Conservation (phyloP, 1,140 invertebrate genomes). For the Pogonomyrmex barbatus region DNA sequence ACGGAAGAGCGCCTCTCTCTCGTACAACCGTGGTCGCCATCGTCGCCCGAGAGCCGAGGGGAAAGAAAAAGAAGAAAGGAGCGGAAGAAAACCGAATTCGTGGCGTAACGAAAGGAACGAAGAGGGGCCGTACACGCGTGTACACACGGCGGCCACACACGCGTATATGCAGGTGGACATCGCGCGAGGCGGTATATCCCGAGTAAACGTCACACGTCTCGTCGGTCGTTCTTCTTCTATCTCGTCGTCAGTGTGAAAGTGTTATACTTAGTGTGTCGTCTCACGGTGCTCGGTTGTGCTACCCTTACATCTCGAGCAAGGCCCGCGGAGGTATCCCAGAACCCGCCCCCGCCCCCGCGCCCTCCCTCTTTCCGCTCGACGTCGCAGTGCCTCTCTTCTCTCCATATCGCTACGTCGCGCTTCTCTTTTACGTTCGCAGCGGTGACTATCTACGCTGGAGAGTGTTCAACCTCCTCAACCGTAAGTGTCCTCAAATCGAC, state of each 20-base stretch:
- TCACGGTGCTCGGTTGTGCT: slow-evolving; percentile 68
- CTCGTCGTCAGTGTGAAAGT: slow-evolving; percentile 59
- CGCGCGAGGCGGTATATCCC: slow-evolving; percentile 29
- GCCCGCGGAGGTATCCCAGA: slow-evolving; percentile 77
- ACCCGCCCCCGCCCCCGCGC: slow-evolving; percentile 68
- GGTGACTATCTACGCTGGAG: slow-evolving; percentile 72
- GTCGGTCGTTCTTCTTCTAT: slow-evolving; percentile 47
- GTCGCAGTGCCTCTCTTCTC: slow-evolving; percentile 80
- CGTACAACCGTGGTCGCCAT: slow-evolving; percentile 32
- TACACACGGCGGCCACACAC: neutral
- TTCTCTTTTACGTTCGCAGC: slow-evolving; percentile 69
- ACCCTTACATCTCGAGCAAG: slow-evolving; percentile 69
- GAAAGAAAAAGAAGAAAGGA: slow-evolving; percentile 18
- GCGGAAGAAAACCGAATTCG: neutral
- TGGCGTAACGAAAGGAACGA: neutral
- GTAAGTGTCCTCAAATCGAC: slow-evolving; percentile 61
- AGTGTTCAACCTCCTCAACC: slow-evolving; percentile 68
- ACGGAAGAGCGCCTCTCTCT: neutral
- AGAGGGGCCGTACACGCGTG: slow-evolving; percentile 28
- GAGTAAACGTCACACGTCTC: slow-evolving; percentile 31
- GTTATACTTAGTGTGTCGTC: slow-evolving; percentile 68
- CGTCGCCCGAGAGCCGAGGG: slow-evolving; percentile 24
- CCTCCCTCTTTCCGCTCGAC: slow-evolving; percentile 59
- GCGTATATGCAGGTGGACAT: neutral
- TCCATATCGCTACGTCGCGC: slow-evolving; percentile 74